Base-by-base conservation (phyloP, 2,888 invertebrate species). In the Cyclophora punctaria region DNA sequence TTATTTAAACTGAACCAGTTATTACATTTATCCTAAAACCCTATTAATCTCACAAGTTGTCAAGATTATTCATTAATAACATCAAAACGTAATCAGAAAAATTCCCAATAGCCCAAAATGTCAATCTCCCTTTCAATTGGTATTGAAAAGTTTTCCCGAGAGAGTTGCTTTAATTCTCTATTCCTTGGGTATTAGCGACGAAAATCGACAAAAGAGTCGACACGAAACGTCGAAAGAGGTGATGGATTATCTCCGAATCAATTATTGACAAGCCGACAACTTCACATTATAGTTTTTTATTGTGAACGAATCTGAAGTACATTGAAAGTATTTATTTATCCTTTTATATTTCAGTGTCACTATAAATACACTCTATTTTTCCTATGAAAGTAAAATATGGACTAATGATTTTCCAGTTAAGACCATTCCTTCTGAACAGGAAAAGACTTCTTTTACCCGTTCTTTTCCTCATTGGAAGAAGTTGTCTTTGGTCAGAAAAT, bases 211-310 rank as follows among this genome's bases (percentile, higher is more conserved):
- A 49, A 55, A 44, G 41, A 49, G 50, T 35, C 49, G 50, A 47
- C 37, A 42, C 44, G 48, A 52, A 52, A 52, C 41, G 47, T 44
- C 49, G 48, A 50, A 51, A 49, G 48, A 43, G 46, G 48, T 55
- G 55, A 58, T 55, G 51, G 57, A 58, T 58, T 58, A 58, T 45
- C 52, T 50, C 50, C n/a, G 35, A 48, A 53, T 55, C 48, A 51
- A 55, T 53, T 47, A 42, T 41, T 42, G 44, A 35, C 47, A 34
- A 45, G 44, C 48, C 43, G 46, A 48, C 45, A 48, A 50, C 49
- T 49, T 44, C 33, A 44, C 48, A 43, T 48, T 37, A 35, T 20
- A 49, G 44, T 41, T 45, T 49, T 51, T 50, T 33, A 5, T 7
- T 7, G 37, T 47, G 20, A 20, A 20, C 20, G 20, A 20, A 20